Base-by-base conservation (phyloP, 2,797 vertebrate genomes). In the Malurus splendens region DNA sequence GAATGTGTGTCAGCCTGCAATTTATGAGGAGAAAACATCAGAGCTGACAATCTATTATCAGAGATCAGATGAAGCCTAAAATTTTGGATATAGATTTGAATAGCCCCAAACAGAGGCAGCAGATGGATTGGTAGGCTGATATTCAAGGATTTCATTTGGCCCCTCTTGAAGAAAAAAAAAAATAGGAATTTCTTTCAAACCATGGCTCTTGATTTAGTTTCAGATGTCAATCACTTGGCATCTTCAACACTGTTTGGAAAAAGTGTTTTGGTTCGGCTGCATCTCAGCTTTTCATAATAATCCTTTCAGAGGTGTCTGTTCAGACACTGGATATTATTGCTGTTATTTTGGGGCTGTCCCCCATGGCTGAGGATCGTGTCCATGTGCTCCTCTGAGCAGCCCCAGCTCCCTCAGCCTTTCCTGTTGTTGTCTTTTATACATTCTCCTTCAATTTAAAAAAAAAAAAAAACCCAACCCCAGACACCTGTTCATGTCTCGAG, bases 21-120 rank as follows among this genome's bases (percentile, higher is more conserved):
- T 95, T 94, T 95, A 93, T 93, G 86, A 86, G 82, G 74, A 86
- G 77, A 86, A 84, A 93, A 66, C 83, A 86, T 95, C 90, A 92
- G 74, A 93, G 65, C 77, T 95, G 94, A 94, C 92, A 94, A 93
- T 95, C 94, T 95, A 90, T 95, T 93, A 93, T 90, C 92, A 93
- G 92, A 79, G 87, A 93, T 86, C 82, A 92, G 94, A 90, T 84
- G 92, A 93, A 95, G 92, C 93, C 92, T 94, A 89, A 95, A 93
- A 95, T 95, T 95, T 95, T 90, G 90, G 92, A 72, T 92, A 73
- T 62, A 61, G 94, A 94, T 93, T 95, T 95, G 93, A 94, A 95
- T 93, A 89, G 75, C 74, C 87, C 68, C 74, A 88, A 80, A 90
- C 16, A 90, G 87, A 86, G 61, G 68, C 74, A 82, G 90, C 59